phyloP scores from a whole-genome alignment of 2,113 vertebrate species.

The Ivindomyrus marchei region DNA sequence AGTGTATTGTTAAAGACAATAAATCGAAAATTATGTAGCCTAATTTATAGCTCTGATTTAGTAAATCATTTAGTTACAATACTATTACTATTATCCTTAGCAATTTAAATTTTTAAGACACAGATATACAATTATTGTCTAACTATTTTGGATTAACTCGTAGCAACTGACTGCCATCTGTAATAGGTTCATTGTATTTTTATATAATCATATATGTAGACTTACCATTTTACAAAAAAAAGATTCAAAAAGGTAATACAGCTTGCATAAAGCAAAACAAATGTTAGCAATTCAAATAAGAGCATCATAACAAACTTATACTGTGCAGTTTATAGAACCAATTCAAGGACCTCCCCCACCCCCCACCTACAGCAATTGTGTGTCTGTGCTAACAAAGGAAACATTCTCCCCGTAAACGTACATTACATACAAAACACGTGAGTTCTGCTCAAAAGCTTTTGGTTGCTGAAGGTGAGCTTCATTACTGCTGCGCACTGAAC shows the following conservation, averaged over 20 bases:
- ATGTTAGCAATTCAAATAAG: neutral
- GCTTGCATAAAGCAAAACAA: conserved; percentile 21
- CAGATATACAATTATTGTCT: neutral
- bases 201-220: neutral
- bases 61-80: neutral
- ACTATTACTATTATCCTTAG: neutral
- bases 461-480: conserved; percentile 33
- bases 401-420: neutral
- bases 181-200: neutral
- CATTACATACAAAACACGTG: neutral
- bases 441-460: neutral
- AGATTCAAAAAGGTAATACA: neutral
- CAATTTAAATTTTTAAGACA: neutral
- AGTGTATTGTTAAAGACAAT: neutral
- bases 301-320: neutral
- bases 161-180: neutral
- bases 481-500: conserved; percentile 41
- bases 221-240: neutral
- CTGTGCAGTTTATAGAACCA: conserved; percentile 21
- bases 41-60: too few relatives aligned
- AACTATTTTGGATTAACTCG: neutral
- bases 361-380: neutral
- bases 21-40: neutral
- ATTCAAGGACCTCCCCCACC: neutral
- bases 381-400: neutral